These are phyloP conservation scores for Nyctibius grandis DNA, from an alignment of 2,797 vertebrate genomes.

Conservation along the genomic window DNA sequence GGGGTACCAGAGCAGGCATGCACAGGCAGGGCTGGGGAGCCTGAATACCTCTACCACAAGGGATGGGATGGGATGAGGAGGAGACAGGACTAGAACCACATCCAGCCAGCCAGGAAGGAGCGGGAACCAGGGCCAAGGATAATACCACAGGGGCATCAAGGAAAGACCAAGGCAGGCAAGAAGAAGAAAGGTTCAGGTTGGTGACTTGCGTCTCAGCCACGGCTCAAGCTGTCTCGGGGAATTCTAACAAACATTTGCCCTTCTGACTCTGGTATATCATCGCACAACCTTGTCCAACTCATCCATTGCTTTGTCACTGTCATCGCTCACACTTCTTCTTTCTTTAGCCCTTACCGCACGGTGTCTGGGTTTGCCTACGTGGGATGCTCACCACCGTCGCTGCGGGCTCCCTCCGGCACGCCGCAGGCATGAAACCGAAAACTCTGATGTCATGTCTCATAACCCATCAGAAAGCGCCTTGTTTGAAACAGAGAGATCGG, in stretches of 20 bases:
- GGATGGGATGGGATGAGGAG: neutral
- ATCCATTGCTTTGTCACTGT: neutral
- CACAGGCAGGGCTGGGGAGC: too few species aligned
- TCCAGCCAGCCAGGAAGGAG: neutral
- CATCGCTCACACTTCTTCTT: neutral
- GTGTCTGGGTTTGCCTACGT: rapidly evolving
- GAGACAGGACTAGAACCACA: neutral
- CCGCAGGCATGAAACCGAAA: constrained; percentile 45
- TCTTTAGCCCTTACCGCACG: neutral
- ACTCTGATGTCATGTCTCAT: constrained; percentile 58
- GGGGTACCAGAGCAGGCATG: neutral
- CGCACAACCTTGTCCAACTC: neutral
- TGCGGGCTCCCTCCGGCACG: constrained; percentile 8
- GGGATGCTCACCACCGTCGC: neutral
- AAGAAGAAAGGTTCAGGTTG: neutral
- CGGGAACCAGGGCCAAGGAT: neutral
- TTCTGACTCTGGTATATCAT: neutral
- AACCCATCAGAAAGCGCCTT: constrained; percentile 56
- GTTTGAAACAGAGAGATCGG: constrained; percentile 34
- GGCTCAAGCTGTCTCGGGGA: neutral
- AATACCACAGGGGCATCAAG: neutral
- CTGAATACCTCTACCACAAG: neutral
- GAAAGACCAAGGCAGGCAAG: neutral
- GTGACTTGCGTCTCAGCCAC: neutral
- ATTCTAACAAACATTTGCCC: neutral